These are phyloP conservation scores for Rhopalosiphum nymphaeae DNA, from an alignment of 2,888 invertebrate species.

Conservation along the genomic window DNA sequence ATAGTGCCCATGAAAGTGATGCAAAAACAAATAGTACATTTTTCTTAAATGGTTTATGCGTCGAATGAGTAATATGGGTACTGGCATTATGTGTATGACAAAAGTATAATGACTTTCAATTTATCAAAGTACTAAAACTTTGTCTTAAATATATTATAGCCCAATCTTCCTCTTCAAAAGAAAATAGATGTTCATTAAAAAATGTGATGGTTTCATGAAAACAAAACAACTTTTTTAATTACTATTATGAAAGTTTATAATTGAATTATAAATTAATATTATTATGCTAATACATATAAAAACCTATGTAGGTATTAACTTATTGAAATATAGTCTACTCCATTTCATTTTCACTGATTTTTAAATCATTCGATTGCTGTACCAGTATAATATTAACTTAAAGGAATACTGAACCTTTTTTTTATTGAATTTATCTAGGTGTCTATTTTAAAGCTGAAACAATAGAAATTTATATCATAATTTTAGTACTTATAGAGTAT, in stretches of 20 bases:
- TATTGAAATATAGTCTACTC: not conserved
- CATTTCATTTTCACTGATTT: not conserved
- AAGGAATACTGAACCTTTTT: not conserved
- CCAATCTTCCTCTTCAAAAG: not conserved
- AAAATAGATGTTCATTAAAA: not conserved
- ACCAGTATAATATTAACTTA: not conserved
- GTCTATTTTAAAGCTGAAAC: not conserved
- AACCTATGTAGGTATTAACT: not conserved
- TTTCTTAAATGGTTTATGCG: slow-evolving; percentile 31
- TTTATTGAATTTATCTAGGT: not conserved
- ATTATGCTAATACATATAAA: not conserved
- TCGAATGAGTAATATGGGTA: slow-evolving; percentile 15
- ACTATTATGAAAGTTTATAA: not conserved
- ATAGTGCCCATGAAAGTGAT: not conserved
- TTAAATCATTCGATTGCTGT: not conserved
- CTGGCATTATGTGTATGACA: not conserved
- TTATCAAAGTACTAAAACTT: slow-evolving; percentile 4
- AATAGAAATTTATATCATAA: not conserved
- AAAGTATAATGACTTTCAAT: slow-evolving; percentile 24
- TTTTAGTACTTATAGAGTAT: not conserved
- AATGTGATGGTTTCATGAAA: not conserved
- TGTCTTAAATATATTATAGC: not conserved
- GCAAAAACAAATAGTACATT: slow-evolving; percentile 40
- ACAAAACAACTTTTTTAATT: not conserved
- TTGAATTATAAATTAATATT: not conserved